Conservation (phyloP, 2,113 vertebrate genomes). For the Eolophus roseicapilla region DNA sequence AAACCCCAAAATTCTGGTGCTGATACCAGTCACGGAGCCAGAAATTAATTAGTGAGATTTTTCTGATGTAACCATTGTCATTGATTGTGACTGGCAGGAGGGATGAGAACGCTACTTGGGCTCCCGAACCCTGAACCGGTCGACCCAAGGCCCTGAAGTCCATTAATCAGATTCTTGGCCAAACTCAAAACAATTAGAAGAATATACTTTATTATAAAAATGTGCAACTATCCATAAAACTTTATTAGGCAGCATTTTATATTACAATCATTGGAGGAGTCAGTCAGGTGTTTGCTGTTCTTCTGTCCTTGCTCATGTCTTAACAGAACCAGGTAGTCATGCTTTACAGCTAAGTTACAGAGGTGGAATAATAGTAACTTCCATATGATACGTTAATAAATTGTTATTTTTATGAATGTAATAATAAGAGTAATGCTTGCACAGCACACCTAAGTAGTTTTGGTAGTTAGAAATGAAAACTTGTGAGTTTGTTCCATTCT, state of each 20-base stretch:
- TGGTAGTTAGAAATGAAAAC: conserved; percentile 26
- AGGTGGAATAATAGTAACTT: conserved; percentile 23
- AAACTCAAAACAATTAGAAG: conserved; percentile 35
- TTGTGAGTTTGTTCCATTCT: not conserved
- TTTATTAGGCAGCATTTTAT: conserved; percentile 28
- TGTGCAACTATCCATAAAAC: conserved; percentile 6
- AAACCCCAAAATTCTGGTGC: not conserved
- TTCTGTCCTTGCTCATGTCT: conserved; percentile 6
- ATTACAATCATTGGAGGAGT: not conserved
- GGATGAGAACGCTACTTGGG: not conserved
- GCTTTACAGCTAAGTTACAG: not conserved
- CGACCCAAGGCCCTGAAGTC: not conserved
- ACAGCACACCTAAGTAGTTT: conserved; percentile 16
- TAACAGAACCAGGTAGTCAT: not conserved
- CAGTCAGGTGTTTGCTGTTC: not conserved
- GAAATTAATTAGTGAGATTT: not conserved
- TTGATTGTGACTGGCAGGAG: not conserved
- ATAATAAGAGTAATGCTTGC: conserved; percentile 3
- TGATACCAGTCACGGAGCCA: not conserved
- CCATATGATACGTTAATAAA: conserved; percentile 1
- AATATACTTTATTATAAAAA: conserved; percentile 69
- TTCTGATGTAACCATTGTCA: not conserved
- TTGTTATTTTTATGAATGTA: conserved; percentile 15
- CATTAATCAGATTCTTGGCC: conserved; percentile 9
- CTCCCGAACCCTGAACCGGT: not conserved